Base-by-base conservation (phyloP, 2,888 invertebrate genomes). In the Altica lythri region DNA sequence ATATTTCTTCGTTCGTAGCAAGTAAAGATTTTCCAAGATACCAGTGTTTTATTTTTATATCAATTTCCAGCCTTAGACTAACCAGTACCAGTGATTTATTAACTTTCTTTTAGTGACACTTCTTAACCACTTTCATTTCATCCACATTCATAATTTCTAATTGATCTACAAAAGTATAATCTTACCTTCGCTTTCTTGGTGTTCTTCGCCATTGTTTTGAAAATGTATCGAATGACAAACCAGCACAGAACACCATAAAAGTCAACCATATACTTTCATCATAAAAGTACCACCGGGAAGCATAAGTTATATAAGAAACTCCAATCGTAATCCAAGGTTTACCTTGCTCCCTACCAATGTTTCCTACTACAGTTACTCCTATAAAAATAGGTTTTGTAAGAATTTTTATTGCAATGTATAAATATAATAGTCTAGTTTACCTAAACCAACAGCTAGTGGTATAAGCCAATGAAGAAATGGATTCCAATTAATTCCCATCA, bases 321-420 rank as follows among this genome's bases (percentile, higher is more conserved):
- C 84, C 45, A 0, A 93, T 71, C 0, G 91, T 83, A 71, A 85
- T 81, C 79, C 85, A 85, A 2, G 92, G 78, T 0, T 81, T 76
- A 1, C 94, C 94, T 66, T 82, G 79, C 71, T 95, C 89, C 1
- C 88, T 82, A 0, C 95, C 95, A 59, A 95, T 88, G 70, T 95
- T 96, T 17, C 95, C 95, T 5, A 95, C 91, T 0, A 87, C 80
- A 88, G 93, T 91, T 0, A 94, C 90, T 65, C 95, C 96, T 93
- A 72, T 13, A 75, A 70, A 62, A 45, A n/a, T 32, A 18, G n/a
- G 19, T 45, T 25, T 22, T 18, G 8, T 12, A 40, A 4, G 19
- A 12, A 40, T 2, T 35, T 25, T 25, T 25, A 25, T 25, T 25
- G 5, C 8, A 6, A 6, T 25, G 5, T 25, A 25, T 25, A 25